Evolutionary conservation across 2,888 invertebrate genomes (phyloP), one percentile per base, ranked within the genome.

Genomic region (Erpobdella octoculata): DNA sequence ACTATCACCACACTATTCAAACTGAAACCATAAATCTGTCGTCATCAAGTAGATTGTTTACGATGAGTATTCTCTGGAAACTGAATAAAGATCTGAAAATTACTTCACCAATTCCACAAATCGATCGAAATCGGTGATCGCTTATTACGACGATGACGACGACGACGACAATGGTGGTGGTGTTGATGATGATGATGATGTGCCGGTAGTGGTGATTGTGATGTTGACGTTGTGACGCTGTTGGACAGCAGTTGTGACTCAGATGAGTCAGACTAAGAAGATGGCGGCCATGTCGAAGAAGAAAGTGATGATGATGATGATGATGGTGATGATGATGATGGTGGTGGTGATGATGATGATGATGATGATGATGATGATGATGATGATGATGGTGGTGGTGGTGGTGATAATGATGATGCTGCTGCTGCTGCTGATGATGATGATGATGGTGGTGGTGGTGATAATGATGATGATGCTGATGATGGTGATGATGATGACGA

Each of bases 171-270:
- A 53, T n/a, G 53, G 2, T n/a, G 18, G 8, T n/a, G 1, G 28
- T n/a, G 53, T 25, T 53, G 6, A 53, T n/a, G 53, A 53, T 53
- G 6, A 53, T 9, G 18, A 53, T 53, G 18, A 53, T 53, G 53
- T 92, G 8, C 84, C 96, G 72, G 95, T 96, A 81, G 95, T 96
- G 94, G 95, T 95, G 0, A 94, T 95, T 0, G 91, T 93, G 0
- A 89, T 92, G 0, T 94, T 93, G 0, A 92, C 95, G 2, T 86
- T 94, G 25, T 95, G 95, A 59, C 96, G 95, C 86, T 89, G 74
- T 28, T 5, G 31, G 37, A 36, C 15, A 15, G 21, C 4, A 6
- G 36, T 53, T 15, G 25, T 65, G 8, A 65, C n/a, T 1, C 15
- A 1, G 3, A 37, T 65, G 1, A 65, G 94, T 25, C 95, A 95